A percentile compares a stretch with the other conserved stretches of the same genome.
Evolutionary conservation across 2,113 vertebrate genomes (phyloP).

Genomic region (Chauna torquata): DNA sequence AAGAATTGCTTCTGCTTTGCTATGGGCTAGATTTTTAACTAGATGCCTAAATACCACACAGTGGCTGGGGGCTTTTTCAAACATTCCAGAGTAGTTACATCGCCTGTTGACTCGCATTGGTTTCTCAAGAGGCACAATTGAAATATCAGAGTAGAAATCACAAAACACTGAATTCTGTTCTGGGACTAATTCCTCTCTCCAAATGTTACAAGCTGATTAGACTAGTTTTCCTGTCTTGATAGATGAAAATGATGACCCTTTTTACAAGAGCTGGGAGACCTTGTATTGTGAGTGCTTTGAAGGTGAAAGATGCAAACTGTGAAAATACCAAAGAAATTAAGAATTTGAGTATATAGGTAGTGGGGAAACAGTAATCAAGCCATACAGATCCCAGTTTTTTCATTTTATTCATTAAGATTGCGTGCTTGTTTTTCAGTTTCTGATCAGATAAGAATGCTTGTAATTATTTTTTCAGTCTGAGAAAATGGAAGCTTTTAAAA

Average conservation of each 20-base stretch:
- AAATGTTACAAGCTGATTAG: not conserved
- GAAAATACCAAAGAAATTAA: not conserved
- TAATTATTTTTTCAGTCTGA: not conserved
- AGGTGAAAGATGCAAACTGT: not conserved
- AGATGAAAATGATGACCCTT: not conserved
- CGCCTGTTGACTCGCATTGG: not conserved
- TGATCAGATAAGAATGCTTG: not conserved
- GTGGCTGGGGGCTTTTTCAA: constrained; percentile 22
- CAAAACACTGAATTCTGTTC: not conserved
- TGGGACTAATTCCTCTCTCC: not conserved
- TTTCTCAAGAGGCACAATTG: not conserved
- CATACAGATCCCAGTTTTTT: not conserved
- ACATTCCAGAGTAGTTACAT: not conserved
- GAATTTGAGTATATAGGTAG: not conserved
- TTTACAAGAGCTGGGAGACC: not conserved
- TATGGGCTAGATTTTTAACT: constrained; percentile 23
- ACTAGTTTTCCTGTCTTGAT: not conserved
- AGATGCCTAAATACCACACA: constrained; percentile 5
- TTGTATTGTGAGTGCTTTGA: not conserved
- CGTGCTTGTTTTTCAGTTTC: not conserved
- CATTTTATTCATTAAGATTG: not conserved
- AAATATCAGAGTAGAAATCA: constrained; percentile 45
- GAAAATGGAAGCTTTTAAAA: not conserved
- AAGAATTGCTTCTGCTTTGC: constrained; percentile 21
- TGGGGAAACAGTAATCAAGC: not conserved